Evolutionary conservation across 2,888 invertebrate genomes (phyloP).

Genomic region (Tricholauxania praeusta): DNA sequence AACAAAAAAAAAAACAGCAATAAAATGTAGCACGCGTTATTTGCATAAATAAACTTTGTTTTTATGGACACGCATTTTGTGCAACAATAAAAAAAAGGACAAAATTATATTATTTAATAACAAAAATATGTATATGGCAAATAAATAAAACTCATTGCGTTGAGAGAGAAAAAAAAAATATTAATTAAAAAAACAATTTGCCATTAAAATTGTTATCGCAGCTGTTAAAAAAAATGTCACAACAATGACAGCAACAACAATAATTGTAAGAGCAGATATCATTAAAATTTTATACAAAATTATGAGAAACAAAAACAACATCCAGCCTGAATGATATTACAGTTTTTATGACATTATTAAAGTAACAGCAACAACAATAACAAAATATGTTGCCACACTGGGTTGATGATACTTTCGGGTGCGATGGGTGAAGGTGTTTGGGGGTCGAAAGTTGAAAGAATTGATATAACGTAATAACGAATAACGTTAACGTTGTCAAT

Average conservation of each 20-base stretch:
- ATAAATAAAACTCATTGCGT: constrained; percentile 1
- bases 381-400: no score
- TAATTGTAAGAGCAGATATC: background rate
- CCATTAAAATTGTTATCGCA: constrained; percentile 38
- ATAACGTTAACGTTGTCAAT: constrained; percentile 19
- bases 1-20: background rate
- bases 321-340: constrained; percentile 5
- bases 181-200: constrained; percentile 36
- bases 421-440: background rate
- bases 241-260: constrained; percentile 7
- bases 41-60: constrained; percentile 21
- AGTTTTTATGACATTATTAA: constrained; percentile 30
- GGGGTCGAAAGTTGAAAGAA: background rate
- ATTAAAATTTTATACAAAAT: no score
- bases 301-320: background rate
- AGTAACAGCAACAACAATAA: background rate
- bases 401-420: background rate
- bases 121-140: background rate
- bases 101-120: constrained; percentile 11
- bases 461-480: constrained; percentile 6
- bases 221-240: constrained; percentile 19
- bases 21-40: background rate
- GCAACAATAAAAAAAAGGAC: constrained; percentile 3
- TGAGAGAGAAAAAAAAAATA: constrained; percentile 20
- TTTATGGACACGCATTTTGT: background rate